A percentile compares a stretch with the other conserved stretches of the same genome.
phyloP scores from a whole-genome alignment of 2,888 invertebrate genomes.

The Nycteola revayana region DNA sequence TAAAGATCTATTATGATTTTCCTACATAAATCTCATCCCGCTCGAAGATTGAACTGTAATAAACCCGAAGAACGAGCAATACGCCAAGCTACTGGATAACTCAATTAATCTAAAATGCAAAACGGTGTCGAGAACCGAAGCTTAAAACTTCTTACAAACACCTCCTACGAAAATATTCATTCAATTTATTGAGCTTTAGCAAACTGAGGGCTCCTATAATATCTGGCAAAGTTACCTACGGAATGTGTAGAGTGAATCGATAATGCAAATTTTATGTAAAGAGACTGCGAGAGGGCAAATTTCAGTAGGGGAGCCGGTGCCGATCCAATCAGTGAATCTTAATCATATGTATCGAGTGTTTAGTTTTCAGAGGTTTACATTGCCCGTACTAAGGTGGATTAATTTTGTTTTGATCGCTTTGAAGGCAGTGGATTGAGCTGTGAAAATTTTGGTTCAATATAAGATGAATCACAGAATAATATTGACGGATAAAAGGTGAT shows the following conservation, averaged over 20 bases:
- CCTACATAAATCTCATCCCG: too few species aligned
- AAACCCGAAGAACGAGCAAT: too few species aligned
- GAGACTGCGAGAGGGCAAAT: slow-evolving; percentile 64
- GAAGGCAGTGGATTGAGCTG: too few species aligned
- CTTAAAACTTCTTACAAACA: slow-evolving; percentile 25
- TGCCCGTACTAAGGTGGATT: slow-evolving; percentile 31
- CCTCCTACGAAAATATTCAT: slow-evolving; percentile 39
- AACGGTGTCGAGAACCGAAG: slow-evolving; percentile 27
- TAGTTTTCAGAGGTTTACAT: slow-evolving; percentile 53
- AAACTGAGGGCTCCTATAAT: slow-evolving; percentile 50
- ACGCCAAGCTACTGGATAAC: slow-evolving; percentile 6
- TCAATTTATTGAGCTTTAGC: slow-evolving; percentile 44
- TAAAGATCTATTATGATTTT: too few species aligned
- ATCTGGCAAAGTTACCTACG: slow-evolving; percentile 30
- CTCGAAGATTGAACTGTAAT: too few species aligned
- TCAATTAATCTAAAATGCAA: slow-evolving; percentile 9
- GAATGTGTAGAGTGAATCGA: slow-evolving; percentile 50
- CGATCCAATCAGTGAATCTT: slow-evolving; percentile 59
- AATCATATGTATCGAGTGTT: slow-evolving; percentile 71
- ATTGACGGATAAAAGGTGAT: too few species aligned
- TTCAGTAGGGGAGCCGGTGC: slow-evolving; percentile 45
- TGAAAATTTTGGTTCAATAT: too few species aligned
- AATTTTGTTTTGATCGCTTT: too few species aligned
- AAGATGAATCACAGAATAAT: too few species aligned
- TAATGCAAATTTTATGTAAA: slow-evolving; percentile 78